Evolutionary conservation across 2,888 invertebrate species (phyloP).

Genomic region (Globia sparganii): DNA sequence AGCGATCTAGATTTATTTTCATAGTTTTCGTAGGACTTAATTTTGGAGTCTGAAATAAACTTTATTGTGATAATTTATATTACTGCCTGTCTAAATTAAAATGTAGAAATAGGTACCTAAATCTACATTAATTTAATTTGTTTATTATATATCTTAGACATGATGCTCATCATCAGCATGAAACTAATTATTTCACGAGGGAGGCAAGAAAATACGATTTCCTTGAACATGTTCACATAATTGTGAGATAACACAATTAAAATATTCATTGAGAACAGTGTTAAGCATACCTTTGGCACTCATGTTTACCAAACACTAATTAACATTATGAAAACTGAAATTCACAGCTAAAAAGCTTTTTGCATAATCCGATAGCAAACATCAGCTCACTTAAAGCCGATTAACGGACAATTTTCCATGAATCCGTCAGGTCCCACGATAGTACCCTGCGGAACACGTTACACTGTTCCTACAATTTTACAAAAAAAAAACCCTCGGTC

Average conservation of each 20-base stretch:
- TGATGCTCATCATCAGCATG: no score
- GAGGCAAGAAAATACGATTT: no score
- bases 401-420: background rate
- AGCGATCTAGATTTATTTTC: slow-evolving; percentile 40
- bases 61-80: background rate
- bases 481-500: slow-evolving; percentile 33
- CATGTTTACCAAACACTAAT: background rate
- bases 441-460: slow-evolving; percentile 28
- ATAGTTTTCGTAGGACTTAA: background rate
- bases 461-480: slow-evolving; percentile 1
- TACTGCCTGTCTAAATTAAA: background rate
- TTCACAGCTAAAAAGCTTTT: background rate
- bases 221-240: background rate
- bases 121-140: background rate
- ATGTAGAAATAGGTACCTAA: background rate
- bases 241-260: background rate
- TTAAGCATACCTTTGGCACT: background rate
- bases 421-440: slow-evolving; percentile 3
- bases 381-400: background rate
- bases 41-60: slow-evolving; percentile 9
- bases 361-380: background rate
- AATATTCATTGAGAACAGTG: background rate
- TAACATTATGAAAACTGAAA: background rate
- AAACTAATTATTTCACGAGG: background rate
- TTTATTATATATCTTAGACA: background rate